Evolutionary conservation across 2,113 vertebrate genomes (phyloP), one percentile per base, ranked within the genome.

Genomic region (Anolis carolinensis): DNA sequence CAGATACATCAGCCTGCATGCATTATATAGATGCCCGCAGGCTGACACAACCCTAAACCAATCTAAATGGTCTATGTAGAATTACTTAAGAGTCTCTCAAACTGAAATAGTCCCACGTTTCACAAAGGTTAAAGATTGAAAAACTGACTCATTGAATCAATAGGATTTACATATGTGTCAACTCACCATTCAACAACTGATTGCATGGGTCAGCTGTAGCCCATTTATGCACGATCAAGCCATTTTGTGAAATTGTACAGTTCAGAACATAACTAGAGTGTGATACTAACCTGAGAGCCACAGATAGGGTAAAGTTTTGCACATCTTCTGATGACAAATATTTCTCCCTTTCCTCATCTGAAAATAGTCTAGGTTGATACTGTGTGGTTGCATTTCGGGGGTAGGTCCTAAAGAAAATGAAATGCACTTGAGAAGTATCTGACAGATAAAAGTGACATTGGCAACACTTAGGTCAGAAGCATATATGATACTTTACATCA

Each of bases 371-470:
- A 72, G 98, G 91, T 39, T 89, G 87, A 87, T 98, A 98, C 83
- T 98, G 97, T 0, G 94, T 97, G 25, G 90, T 95, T 85, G 95
- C 94, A 85, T 98, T 98, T 95, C 90, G 97, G 77, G 93, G 96
- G 92, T 94, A 94, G 48, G 84, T 94, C 97, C 98, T 99, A 92
- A 86, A 21, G 34, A 48, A 87, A 71, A 88, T 44, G 78, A 90
- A 88, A 93, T 59, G 92, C 89, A 90, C 86, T 65, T 65, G 25
- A 65, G 7, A 65, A 65, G 34, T 34, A 36, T 36, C 8, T 34
- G 27, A 10, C 25, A 30, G 74, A 18, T 59, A 59, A 16, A 59
- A 59, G 14, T 4, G 55, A 16, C 14, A 59, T 59, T 59, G 4
- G 13, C 55, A 59, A 59, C 55, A 77, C 7, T 30, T 30, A 55